These are phyloP conservation scores for Brachionus rubens DNA, from an alignment of 1,140 invertebrate genomes.

Conservation along the genomic window DNA sequence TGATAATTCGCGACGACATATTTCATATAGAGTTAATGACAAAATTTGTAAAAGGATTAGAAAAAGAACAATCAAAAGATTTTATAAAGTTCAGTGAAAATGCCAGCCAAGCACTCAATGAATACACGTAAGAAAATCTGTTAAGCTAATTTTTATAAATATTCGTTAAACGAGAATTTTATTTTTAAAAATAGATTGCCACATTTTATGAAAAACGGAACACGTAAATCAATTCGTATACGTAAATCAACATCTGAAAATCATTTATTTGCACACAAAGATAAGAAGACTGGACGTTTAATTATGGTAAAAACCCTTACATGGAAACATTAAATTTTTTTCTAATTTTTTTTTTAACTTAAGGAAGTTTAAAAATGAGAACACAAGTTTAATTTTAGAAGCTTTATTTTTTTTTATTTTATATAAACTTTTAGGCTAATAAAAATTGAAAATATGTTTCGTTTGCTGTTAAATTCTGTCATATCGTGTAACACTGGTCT, in stretches of 20 bases:
- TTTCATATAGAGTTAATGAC: constrained; percentile 38
- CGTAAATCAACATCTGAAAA: constrained; percentile 32
- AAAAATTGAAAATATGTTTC: too few relatives aligned
- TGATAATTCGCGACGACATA: constrained; percentile 15
- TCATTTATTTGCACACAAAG: constrained; percentile 1
- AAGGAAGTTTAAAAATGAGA: background rate
- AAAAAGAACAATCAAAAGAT: background rate
- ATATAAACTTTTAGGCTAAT: background rate
- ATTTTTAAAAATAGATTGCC: background rate
- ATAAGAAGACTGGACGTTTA: constrained; percentile 35
- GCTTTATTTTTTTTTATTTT: background rate
- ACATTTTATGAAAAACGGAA: constrained; percentile 36
- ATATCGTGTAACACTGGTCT: too few relatives aligned
- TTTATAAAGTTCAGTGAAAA: constrained; percentile 15
- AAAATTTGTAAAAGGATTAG: background rate
- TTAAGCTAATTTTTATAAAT: too few relatives aligned
- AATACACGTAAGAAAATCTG: too few relatives aligned
- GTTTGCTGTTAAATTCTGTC: too few relatives aligned
- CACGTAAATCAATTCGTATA: background rate
- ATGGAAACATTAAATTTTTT: too few relatives aligned
- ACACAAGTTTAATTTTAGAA: too few relatives aligned
- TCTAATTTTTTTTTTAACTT: background rate
- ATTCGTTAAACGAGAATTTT: too few relatives aligned
- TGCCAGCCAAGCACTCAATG: background rate
- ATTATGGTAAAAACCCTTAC: constrained; percentile 43